Evolutionary conservation across 2,797 vertebrate species (phyloP).

Genomic region (Molothrus ater): DNA sequence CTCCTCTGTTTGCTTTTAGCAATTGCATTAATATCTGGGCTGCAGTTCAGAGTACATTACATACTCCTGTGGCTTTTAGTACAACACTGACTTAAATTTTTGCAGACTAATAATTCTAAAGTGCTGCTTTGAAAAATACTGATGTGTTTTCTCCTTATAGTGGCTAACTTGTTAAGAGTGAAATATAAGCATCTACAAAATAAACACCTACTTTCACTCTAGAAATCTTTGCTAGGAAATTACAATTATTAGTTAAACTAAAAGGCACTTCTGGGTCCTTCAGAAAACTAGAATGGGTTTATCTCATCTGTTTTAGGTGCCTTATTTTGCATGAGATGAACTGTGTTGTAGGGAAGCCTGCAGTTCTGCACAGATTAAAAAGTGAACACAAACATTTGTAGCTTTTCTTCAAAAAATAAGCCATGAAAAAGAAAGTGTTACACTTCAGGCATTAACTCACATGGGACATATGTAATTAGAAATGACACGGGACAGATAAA

Average conservation of each 20-base stretch:
- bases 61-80: neutral
- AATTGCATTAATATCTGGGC: neutral
- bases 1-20: neutral
- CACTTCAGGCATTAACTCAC: neutral
- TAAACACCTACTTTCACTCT: neutral
- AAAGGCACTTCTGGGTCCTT: neutral
- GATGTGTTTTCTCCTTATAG: neutral
- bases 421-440: neutral
- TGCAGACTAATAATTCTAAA: neutral
- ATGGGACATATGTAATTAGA: neutral
- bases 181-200: neutral
- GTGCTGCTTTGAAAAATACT: neutral
- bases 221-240: neutral
- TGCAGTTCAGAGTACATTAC: neutral
- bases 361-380: neutral
- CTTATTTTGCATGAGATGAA: neutral
- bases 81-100: neutral
- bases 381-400: neutral
- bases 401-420: neutral
- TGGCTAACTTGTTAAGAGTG: neutral
- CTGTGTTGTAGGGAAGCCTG: neutral
- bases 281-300: neutral
- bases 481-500: neutral
- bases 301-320: neutral
- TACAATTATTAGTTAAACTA: neutral